Conservation (phyloP, 2,113 vertebrate genomes). For the Ahaetulla prasina region DNA sequence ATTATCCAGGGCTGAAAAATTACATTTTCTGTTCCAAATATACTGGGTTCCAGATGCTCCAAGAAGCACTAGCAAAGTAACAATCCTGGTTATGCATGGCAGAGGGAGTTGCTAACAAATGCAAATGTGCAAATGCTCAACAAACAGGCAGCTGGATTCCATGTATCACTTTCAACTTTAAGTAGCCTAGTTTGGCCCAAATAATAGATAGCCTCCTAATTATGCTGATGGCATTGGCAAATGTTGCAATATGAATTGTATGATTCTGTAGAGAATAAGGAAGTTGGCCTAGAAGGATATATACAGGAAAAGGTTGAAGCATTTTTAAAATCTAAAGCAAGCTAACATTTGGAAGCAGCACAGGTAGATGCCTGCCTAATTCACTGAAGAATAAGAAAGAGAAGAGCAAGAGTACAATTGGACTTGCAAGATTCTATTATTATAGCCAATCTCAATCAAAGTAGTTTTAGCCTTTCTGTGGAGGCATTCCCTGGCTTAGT, state of each 20-base stretch:
- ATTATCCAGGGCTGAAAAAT: slow-evolving; percentile 1
- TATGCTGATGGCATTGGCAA: background rate
- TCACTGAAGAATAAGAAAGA: background rate
- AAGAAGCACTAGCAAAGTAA: background rate
- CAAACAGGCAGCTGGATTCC: background rate
- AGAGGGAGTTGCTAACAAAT: background rate
- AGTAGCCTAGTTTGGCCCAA: background rate
- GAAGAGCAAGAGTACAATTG: background rate
- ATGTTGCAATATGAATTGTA: background rate
- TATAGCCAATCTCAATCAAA: background rate
- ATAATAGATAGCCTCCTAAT: background rate
- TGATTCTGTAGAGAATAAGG: background rate
- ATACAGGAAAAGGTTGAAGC: background rate
- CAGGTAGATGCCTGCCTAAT: background rate
- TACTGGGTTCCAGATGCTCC: slow-evolving; percentile 7
- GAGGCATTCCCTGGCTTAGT: background rate
- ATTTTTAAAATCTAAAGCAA: background rate
- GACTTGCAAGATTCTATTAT: background rate
- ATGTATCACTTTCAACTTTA: background rate
- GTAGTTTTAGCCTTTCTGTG: background rate
- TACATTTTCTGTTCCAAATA: background rate
- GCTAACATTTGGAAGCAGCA: background rate
- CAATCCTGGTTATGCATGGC: background rate
- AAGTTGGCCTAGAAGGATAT: background rate
- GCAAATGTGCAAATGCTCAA: background rate